phyloP scores from a whole-genome alignment of 2,113 vertebrate species.

The Camelus bactrianus region DNA sequence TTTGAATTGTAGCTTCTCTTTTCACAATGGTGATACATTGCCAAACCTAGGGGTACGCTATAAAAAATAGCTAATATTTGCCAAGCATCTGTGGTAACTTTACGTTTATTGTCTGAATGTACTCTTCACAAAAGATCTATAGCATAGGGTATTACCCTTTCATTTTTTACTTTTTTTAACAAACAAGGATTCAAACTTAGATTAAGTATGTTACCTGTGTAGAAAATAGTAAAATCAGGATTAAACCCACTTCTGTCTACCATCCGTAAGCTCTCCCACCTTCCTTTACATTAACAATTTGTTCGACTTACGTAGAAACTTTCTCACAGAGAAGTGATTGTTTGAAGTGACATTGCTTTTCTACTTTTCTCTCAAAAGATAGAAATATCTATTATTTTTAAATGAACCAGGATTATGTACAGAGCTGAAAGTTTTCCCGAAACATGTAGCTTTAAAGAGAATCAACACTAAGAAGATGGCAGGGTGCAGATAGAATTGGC shows the following conservation, averaged over 20 bases:
- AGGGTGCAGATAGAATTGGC: neutral
- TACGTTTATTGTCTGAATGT: neutral
- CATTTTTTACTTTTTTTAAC: neutral
- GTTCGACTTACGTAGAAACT: too few species aligned
- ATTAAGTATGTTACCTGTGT: neutral
- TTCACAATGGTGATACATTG: neutral
- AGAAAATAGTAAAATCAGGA: neutral
- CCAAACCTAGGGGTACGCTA: neutral
- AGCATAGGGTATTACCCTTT: neutral
- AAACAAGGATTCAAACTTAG: neutral
- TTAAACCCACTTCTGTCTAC: neutral
- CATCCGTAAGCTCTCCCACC: neutral
- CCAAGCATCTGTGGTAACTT: neutral
- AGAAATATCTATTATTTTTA: neutral
- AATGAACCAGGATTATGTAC: neutral
- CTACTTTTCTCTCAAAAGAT: neutral
- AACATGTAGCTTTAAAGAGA: neutral
- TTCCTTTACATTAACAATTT: neutral
- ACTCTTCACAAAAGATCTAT: neutral
- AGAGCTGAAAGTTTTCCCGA: neutral
- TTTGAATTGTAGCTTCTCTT: neutral
- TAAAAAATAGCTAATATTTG: neutral
- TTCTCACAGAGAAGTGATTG: neutral
- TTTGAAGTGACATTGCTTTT: neutral
- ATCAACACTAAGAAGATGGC: neutral